These are phyloP conservation scores for Oithona nana DNA, from an alignment of 2,888 invertebrate genomes.

Conservation along the genomic window DNA sequence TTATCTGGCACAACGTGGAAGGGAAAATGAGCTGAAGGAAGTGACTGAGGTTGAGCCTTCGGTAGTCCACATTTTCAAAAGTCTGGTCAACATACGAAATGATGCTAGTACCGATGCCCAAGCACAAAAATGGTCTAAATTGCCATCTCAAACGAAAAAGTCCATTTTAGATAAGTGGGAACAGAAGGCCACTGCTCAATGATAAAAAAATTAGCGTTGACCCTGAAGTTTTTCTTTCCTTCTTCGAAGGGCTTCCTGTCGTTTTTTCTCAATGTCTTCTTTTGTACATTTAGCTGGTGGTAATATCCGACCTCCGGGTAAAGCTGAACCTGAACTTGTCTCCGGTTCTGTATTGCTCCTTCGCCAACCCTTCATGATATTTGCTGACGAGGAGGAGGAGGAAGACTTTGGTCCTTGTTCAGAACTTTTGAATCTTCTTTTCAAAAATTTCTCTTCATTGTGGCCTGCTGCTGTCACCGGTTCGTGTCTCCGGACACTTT, in stretches of 20 bases:
- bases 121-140: neutral
- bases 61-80: neutral
- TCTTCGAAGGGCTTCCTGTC: neutral
- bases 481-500: too few relatives aligned
- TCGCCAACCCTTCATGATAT: neutral
- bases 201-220: neutral
- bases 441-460: too few relatives aligned
- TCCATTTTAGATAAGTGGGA: neutral
- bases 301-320: too few relatives aligned
- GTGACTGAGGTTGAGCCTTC: neutral
- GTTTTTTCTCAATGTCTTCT: conserved; percentile 1
- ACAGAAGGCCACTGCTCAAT: conserved; percentile 23
- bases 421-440: neutral
- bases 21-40: neutral
- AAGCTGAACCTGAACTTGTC: neutral
- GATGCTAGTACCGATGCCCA: neutral
- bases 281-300: neutral
- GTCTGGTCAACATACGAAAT: neutral
- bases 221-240: neutral
- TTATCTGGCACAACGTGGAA: neutral
- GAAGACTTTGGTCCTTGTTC: too few relatives aligned
- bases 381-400: neutral
- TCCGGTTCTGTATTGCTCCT: neutral
- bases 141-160: conserved; percentile 25
- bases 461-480: too few relatives aligned